Base-by-base conservation (phyloP, 2,888 invertebrate genomes). In the Drosophila greeni region DNA sequence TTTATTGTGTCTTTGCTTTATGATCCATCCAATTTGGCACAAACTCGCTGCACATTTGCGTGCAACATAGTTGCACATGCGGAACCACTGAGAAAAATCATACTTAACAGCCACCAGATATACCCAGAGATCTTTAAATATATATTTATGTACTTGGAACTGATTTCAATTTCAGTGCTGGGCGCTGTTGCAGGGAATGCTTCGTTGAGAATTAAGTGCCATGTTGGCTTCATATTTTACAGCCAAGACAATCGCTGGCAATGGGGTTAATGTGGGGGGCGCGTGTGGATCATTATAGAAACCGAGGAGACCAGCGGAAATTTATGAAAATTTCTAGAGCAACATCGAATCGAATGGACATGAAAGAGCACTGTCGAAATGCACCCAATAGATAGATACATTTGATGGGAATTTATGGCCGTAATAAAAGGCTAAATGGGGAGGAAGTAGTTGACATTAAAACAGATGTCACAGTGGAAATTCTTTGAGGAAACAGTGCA, bases 21-120 rank as follows among this genome's bases (percentile, higher is more conserved):
- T 82, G 84, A 76, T 60, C 74, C 85, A 84, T 78, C 78, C 66
- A 61, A 79, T 79, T 83, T 74, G 74, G 75, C 73, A 79, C 83
- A 77, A 68, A 70, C 72, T 49, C 57, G 51, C 43, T 45, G 45
- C 39, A 45, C 65, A 43, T 43, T 42, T 16, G 42, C 23, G 8
- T 42, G 60, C 74, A 82, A 82, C 82, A 67, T 61, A 70, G 82
- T 77, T 74, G 82, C 82, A 37, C 16, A 11, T 16, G 11, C 36
- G 31, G 45, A 45, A 20, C 43, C 55, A 55, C 65, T 65, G 40
- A 34, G 26, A 37, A 20, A 45, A 29, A 61, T 20, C 26, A 5
- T 20, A 29, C 5, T 8, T 1, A 45, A 18, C 0, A 29, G 14
- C 24, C 0, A 7, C 7, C 29, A 47, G 18, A 47, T 29, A n/a